Evolutionary conservation across 2,113 vertebrate genomes (phyloP).

Genomic region (Oncorhynchus tshawytscha): DNA sequence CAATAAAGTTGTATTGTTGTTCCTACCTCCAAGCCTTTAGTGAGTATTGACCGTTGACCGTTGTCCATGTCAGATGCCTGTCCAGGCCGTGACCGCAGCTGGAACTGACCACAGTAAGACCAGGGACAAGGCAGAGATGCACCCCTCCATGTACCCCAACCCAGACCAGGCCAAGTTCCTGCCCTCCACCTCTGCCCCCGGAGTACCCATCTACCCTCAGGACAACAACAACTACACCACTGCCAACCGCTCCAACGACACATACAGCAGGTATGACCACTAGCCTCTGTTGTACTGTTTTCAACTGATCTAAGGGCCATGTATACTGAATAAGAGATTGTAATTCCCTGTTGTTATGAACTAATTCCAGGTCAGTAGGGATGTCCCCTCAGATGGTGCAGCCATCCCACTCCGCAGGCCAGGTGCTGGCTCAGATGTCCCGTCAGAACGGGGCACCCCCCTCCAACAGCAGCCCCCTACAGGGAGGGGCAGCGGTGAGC

Average conservation of each 20-base stretch:
- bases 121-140: slow-evolving; percentile 80
- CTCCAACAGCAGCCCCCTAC: slow-evolving; percentile 64
- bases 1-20: too few relatives aligned
- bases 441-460: slow-evolving; percentile 77
- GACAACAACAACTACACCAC: slow-evolving; percentile 76
- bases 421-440: slow-evolving; percentile 88
- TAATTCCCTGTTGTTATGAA: not conserved
- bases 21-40: too few relatives aligned
- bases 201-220: slow-evolving; percentile 81
- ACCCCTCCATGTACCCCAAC: slow-evolving; percentile 54
- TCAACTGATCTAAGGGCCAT: not conserved
- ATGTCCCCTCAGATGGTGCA: slow-evolving; percentile 76
- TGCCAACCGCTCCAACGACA: slow-evolving; percentile 68
- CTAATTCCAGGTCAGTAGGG: slow-evolving; percentile 68
- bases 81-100: slow-evolving; percentile 76
- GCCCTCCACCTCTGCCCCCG: slow-evolving; percentile 75
- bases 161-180: slow-evolving; percentile 84
- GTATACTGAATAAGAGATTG: too few relatives aligned
- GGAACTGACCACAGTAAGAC: slow-evolving; percentile 81
- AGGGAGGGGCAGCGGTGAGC: slow-evolving; percentile 52
- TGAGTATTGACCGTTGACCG: not conserved
- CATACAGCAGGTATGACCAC: slow-evolving; percentile 76
- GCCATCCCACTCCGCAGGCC: slow-evolving; percentile 77
- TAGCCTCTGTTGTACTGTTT: not conserved
- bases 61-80: slow-evolving; percentile 71